Evolutionary conservation across 2,797 vertebrate genomes (phyloP), one percentile per base, ranked within the genome.

Genomic region (Uromys caudimaculatus): DNA sequence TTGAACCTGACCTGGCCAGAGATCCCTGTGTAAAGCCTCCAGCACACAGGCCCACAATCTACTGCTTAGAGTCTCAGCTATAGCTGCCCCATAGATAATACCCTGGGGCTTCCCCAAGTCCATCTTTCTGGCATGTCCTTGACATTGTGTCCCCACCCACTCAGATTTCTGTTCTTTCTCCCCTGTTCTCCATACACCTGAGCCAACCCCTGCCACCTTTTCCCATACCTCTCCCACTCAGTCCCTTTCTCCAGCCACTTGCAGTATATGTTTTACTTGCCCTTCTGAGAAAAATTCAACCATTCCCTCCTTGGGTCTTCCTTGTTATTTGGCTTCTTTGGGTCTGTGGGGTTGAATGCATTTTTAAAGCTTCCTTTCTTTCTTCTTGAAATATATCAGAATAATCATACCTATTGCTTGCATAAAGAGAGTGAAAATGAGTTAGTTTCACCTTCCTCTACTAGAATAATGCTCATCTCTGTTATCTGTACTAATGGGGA

Each of bases 401-500:
- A 35, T 50, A 75, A 87, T 32, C 0, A 23, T 23, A 52, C 21
- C 12, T 90, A 47, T 52, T 88, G 14, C 29, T 29, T 73, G 8
- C 2, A 62, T 69, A 29, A 89, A 4, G 62, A 75, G 52, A 73
- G 27, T 75, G 52, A 75, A 89, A 88, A 23, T 17, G 0, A n/a
- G 38, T 47, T 71, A 88, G 88, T 81, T 88, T 85, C 7, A 67
- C 10, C 23, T n/a, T 47, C 19, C 12, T 27, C 24, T 87, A 19
- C 16, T n/a, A 35, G 17, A 24, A 21, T 52, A 78, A 92, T 58
- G 29, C 27, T 94, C 64, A 58, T 91, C 76, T 83, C 64, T 21
- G 79, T 86, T 95, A 90, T 77, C 64, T 92, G 8, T 19, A 71
- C 86, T 95, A 96, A 95, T 52, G 44, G 50, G 7, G 23, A 86